A percentile compares a stretch with the other conserved stretches of the same genome.
phyloP scores from a whole-genome alignment of 2,888 invertebrate genomes.

The Brenthis hecate region DNA sequence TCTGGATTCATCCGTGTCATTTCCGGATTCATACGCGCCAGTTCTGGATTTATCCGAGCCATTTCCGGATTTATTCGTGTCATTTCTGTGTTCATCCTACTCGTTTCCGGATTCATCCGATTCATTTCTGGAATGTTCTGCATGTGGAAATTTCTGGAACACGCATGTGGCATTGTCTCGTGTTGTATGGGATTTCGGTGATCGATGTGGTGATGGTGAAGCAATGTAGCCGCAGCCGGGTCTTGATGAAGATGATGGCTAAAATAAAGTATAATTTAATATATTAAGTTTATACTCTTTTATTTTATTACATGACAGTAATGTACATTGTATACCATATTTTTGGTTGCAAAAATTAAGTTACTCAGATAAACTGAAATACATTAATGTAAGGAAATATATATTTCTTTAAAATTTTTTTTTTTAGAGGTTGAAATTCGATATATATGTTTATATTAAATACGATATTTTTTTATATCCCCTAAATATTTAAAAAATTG shows the following conservation, averaged over 20 bases:
- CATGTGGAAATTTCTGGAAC: constrained; percentile 53
- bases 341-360: too few species aligned
- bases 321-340: too few species aligned
- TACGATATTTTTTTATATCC: too few species aligned
- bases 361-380: too few species aligned
- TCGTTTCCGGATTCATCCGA: constrained; percentile 45
- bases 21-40: constrained; percentile 47
- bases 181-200: constrained; percentile 59
- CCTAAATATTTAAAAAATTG: too few species aligned
- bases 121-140: constrained; percentile 43
- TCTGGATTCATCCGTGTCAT: constrained; percentile 51
- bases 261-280: constrained; percentile 33
- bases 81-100: constrained; percentile 46
- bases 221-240: constrained; percentile 72
- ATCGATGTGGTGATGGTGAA: constrained; percentile 72
- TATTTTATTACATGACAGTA: too few species aligned
- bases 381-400: too few species aligned
- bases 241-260: constrained; percentile 74
- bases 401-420: too few species aligned
- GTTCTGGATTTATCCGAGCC: constrained; percentile 46
- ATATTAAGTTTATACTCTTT: too few species aligned
- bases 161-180: constrained; percentile 53
- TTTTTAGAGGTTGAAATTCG: too few species aligned
- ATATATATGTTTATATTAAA: too few species aligned
- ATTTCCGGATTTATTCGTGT: constrained; percentile 48